Evolutionary conservation across 2,888 invertebrate species (phyloP), one percentile per base, ranked within the genome.

Genomic region (Agrotis segetum): DNA sequence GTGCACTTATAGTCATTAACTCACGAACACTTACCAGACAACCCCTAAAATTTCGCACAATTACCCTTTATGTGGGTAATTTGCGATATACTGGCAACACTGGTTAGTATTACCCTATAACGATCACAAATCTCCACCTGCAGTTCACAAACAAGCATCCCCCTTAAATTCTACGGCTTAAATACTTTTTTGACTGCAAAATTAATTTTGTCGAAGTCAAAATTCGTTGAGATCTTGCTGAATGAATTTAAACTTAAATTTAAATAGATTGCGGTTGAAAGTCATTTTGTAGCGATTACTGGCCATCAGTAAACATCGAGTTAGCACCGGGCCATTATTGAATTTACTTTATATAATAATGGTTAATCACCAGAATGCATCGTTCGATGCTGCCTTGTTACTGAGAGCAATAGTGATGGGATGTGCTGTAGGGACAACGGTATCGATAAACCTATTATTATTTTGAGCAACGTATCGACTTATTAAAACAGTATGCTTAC

Each of bases 291-390:
- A 52, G 63, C 77, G 82, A 83, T 81, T 68, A 55, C 53, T 75
- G 68, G 69, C 62, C 89, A 94, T 94, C 93, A 90, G 93, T 90
- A 95, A 95, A 95, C 93, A 95, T 92, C 91, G 90, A 90, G 91
- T 93, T 94, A 93, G 92, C 92, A 93, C 90, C 89, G 88, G 89
- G 90, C 94, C 92, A 96, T 96, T 96, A 96, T 96, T 96, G 96
- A 96, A 96, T 96, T 96, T 95, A 95, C 95, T 95, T 96, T 95
- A 95, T 94, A 95, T 96, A 96, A 96, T 96, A 96, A 95, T 94
- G 94, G 92, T 96, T 96, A 96, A 96, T 96, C 95, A 93, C 92
- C 92, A 85, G 93, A 94, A 95, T 94, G 92, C 94, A 96, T 95
- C 95, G 92, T 90, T 86, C 91, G 92, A 92, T 91, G 93, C 93